Percentiles rank a stretch among this genome's conserved stretches.
These are phyloP conservation scores for Thrips palmi DNA, from an alignment of 1,140 invertebrate species.

Conservation along the genomic window DNA sequence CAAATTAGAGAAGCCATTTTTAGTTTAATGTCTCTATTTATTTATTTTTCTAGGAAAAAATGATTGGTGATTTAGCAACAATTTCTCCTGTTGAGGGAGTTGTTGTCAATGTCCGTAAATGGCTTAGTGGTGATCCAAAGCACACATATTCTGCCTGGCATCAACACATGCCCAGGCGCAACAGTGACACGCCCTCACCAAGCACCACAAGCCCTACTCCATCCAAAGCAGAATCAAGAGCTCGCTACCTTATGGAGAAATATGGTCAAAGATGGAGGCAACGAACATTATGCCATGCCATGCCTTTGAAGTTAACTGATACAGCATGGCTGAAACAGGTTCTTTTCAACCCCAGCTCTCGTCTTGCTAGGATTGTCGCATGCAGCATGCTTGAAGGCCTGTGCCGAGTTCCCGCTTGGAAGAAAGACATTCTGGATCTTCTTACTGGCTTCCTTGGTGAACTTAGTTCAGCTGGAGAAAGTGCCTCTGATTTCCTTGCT, in stretches of 20 bases:
- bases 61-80: constrained; percentile 29
- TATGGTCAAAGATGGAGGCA: constrained; percentile 45
- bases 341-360: constrained; percentile 78
- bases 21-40: constrained; percentile 16
- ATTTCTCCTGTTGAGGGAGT: constrained; percentile 35
- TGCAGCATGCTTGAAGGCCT: constrained; percentile 75
- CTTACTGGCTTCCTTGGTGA: constrained; percentile 77
- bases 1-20: constrained; percentile 4
- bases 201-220: constrained; percentile 5
- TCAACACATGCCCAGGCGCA: constrained; percentile 30
- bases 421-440: constrained; percentile 63
- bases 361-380: constrained; percentile 70
- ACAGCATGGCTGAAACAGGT: constrained; percentile 74
- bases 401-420: constrained; percentile 48
- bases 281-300: constrained; percentile 18
- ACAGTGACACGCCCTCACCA: constrained; percentile 14
- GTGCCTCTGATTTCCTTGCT: constrained; percentile 75
- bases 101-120: constrained; percentile 52
- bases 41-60: constrained; percentile 27
- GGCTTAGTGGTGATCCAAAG: constrained; percentile 51
- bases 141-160: constrained; percentile 56
- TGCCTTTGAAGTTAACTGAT: constrained; percentile 31
- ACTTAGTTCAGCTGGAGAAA: constrained; percentile 67
- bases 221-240: constrained; percentile 25
- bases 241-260: constrained; percentile 54